Base-by-base conservation (phyloP, 1,140 invertebrate species). In the Araneus ventricosus region DNA sequence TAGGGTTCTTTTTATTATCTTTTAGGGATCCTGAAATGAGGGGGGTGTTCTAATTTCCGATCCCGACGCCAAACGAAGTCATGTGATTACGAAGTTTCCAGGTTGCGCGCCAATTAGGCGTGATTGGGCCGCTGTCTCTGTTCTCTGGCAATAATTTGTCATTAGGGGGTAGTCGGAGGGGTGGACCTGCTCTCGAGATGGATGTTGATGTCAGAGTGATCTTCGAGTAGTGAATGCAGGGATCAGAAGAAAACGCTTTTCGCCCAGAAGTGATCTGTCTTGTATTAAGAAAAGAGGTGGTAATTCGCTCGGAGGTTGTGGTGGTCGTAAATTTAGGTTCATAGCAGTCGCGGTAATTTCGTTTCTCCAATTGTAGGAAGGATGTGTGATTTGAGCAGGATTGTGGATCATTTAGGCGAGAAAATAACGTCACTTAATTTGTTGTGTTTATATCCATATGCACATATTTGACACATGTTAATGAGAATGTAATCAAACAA, bases 81-180 rank as follows among this genome's bases (percentile, higher is more conserved):
- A 90, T 75, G 82, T 92, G 90, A 92, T 92, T 92, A 92, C 75
- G 14, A 82, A 84, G 89, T 61, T 84, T 63, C 57, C 80, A 84
- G 89, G 27, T 84, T 63, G 80, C 59, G 80, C 82, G 90, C 90
- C 90, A 92, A 92, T 92, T 92, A 92, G 80, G 39, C 80, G 80
- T 85, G 90, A 92, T 92, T 92, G 89, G 79, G 37, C 52, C 80
- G 39, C 90, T 52, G 90, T 85, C 80, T 85, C 45, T 80, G 30
- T 89, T 75, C 75, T 59, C 45, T 37, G 52, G 79, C 90, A 67
- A 92, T 92, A 92, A 92, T 92, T 92, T 92, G 90, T 92, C 90
- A 92, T 75, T 92, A 86, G 90, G 82, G 39, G n/a, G 30, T 52
- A 70, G 70, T 57, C 10, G 79, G 7, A 22, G 30, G 70, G 37